phyloP scores from a whole-genome alignment of 2,888 invertebrate genomes.

The Xestoiulus laeticollis region DNA sequence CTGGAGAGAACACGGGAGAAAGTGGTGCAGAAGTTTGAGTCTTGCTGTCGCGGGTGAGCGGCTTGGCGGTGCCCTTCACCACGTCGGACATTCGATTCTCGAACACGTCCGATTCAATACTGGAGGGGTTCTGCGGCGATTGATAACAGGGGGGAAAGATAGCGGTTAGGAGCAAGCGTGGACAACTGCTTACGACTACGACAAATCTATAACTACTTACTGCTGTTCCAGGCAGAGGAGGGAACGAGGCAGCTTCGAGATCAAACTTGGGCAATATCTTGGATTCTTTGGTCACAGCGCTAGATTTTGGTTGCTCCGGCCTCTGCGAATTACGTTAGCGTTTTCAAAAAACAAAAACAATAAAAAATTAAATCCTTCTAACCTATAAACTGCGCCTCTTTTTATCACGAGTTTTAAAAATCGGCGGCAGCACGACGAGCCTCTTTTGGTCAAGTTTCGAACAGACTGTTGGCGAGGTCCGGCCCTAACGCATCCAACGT shows the following conservation, averaged over 20 bases:
- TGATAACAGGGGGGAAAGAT: neutral
- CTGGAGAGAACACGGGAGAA: constrained; percentile 53
- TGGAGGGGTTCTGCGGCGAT: neutral
- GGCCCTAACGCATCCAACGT: too few relatives aligned
- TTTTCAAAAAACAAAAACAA: neutral
- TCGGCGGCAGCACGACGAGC: neutral
- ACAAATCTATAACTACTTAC: constrained; percentile 59
- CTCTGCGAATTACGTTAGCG: neutral
- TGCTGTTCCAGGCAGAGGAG: constrained; percentile 65
- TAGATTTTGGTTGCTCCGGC: constrained; percentile 46
- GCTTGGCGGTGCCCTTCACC: constrained; percentile 77
- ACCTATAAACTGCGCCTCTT: too few relatives aligned
- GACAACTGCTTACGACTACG: neutral
- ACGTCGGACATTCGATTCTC: constrained; percentile 76
- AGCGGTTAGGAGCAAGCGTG: neutral
- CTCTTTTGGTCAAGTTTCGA: neutral
- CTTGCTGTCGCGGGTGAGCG: constrained; percentile 61
- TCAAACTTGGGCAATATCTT: constrained; percentile 64
- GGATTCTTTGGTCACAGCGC: constrained; percentile 53
- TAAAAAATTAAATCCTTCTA: too few relatives aligned
- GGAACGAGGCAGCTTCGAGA: constrained; percentile 65
- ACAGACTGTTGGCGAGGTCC: neutral
- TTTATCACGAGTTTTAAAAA: neutral
- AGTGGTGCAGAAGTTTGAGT: constrained; percentile 59
- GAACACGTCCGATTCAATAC: constrained; percentile 59